Conservation (phyloP, 2,888 invertebrate species). For the Miltochrista miniata region DNA sequence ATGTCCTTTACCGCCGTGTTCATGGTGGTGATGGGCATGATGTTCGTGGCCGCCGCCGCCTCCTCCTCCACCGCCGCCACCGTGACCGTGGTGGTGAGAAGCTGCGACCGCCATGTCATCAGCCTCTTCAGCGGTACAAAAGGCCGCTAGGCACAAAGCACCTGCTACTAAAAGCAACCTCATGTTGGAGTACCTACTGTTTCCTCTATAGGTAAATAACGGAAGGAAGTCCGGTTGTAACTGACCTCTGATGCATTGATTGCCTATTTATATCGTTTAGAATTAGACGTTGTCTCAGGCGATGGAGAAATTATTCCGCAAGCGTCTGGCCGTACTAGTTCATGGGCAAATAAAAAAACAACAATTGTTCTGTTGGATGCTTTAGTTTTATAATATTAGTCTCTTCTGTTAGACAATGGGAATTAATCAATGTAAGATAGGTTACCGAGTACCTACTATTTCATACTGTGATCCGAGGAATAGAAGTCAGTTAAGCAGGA, state of each 20-base stretch:
- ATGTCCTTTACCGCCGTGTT: slow-evolving; percentile 88
- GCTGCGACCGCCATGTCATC: slow-evolving; percentile 81
- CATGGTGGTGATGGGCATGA: slow-evolving; percentile 86
- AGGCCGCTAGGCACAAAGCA: slow-evolving; percentile 60
- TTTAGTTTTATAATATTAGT: neutral
- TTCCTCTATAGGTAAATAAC: slow-evolving; percentile 29
- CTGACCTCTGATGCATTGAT: slow-evolving; percentile 38
- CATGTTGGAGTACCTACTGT: slow-evolving; percentile 42
- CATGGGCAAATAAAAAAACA: slow-evolving; percentile 64
- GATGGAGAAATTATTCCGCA: slow-evolving; percentile 78
- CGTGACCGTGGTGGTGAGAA: slow-evolving; percentile 77
- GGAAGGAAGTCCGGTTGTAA: slow-evolving; percentile 42
- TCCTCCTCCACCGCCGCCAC: slow-evolving; percentile 84
- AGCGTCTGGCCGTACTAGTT: slow-evolving; percentile 65
- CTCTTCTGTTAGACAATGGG: neutral
- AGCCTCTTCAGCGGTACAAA: slow-evolving; percentile 45
- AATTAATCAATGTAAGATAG: neutral
- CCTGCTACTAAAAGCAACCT: slow-evolving; percentile 60
- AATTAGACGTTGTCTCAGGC: slow-evolving; percentile 50
- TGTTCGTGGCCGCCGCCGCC: slow-evolving; percentile 87
- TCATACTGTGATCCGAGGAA: too few relatives aligned
- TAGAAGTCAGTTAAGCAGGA: too few relatives aligned
- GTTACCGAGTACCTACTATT: too few relatives aligned
- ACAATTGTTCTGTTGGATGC: slow-evolving; percentile 24
- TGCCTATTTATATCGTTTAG: slow-evolving; percentile 74